Evolutionary conservation across 2,888 invertebrate species (phyloP), one percentile per base, ranked within the genome.

Genomic region (Cryptocephalus moraei): DNA sequence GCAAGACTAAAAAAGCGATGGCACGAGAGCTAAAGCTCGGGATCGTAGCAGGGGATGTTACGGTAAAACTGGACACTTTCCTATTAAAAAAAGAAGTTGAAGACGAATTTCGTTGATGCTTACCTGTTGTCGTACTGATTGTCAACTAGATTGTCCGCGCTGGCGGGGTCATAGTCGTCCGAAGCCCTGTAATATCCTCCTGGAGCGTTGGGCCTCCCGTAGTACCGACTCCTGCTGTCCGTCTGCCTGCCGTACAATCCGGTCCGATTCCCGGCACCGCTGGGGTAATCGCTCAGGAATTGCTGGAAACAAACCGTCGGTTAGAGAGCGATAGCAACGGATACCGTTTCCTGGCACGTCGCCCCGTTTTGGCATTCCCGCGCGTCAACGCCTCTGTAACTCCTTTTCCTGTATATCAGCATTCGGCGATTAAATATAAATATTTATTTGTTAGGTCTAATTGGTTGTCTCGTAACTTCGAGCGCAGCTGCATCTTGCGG

Each of bases 241-340:
- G 34, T 10, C 9, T 46, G 52, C 44, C 64, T 60, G 32, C 60
- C 62, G 43, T 60, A 63, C 22, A 61, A 56, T 36, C 61, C 64
- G 9, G 61, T 60, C 46, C 62, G 49, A 48, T 65, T 65, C 43
- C 22, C 22, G 6, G 22, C 22, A 22, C 22, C 22, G 6, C 3
- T 6, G 6, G 22, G 54, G 49, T 58, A 56, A 50, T 51, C 60
- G 46, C 60, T 60, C 33, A 60, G 48, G 52, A 61, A 66, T 66
- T 67, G 65, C 66, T 67, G 60, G 42, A 59, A 64, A 44, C 46
- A 48, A 56, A 53, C 49, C 39, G 22, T 22, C 22, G 3, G 6
- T 22, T 22, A 22, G 22, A 22, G 22, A 22, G 22, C 22, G 22
- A 22, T 22, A 22, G 22, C 6, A 22, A 22, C 22, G 22, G 6